These are phyloP conservation scores for Agriopis aurantiaria DNA, from an alignment of 2,888 invertebrate genomes.

Conservation along the genomic window DNA sequence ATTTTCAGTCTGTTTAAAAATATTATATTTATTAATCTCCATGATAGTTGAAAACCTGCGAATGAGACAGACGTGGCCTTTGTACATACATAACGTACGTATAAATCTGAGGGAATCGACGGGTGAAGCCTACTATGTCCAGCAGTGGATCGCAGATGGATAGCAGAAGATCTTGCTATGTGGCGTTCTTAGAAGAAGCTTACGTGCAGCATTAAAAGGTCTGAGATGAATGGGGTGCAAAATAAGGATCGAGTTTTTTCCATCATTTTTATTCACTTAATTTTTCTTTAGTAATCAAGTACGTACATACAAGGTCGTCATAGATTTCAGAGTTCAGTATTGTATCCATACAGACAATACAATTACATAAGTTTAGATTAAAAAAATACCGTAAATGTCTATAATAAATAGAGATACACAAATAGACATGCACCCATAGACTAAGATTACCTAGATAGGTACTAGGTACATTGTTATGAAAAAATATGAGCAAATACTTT, in stretches of 20 bases:
- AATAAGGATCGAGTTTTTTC: neutral
- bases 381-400: slow-evolving; percentile 41
- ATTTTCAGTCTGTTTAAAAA: no score
- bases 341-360: slow-evolving; percentile 39
- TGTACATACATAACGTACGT: no score
- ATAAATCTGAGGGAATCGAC: no score
- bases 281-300: slow-evolving; percentile 21
- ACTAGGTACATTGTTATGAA: slow-evolving; percentile 17
- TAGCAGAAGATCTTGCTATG: no score
- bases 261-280: slow-evolving; percentile 43
- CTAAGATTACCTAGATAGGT: slow-evolving; percentile 16
- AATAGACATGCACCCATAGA: slow-evolving; percentile 37
- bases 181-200: no score
- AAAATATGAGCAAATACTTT: slow-evolving; percentile 44
- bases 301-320: slow-evolving; percentile 64
- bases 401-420: slow-evolving; percentile 42
- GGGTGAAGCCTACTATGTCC: no score
- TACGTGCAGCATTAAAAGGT: no score
- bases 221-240: neutral
- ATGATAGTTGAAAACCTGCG: no score
- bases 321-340: slow-evolving; percentile 61
- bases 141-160: no score
- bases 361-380: slow-evolving; percentile 38
- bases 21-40: no score
- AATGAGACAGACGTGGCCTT: no score